A percentile compares a stretch with the other conserved stretches of the same genome.
These are phyloP conservation scores for Hippolais icterina DNA, from an alignment of 2,113 vertebrate genomes.

Conservation along the genomic window DNA sequence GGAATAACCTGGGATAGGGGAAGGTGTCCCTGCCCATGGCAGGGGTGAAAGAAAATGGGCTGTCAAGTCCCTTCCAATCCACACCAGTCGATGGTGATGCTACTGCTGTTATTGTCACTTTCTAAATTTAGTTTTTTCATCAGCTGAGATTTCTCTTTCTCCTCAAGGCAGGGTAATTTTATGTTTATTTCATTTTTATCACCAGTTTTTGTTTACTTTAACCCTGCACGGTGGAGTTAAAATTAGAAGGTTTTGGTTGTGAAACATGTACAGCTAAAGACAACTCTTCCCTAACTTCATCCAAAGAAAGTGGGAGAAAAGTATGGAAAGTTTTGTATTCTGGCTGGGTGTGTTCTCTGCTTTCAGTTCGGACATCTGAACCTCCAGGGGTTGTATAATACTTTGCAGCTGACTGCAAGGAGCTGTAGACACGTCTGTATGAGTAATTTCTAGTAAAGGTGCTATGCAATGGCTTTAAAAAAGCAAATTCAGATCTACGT, in stretches of 20 bases:
- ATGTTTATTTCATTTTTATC: background rate
- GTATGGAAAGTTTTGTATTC: background rate
- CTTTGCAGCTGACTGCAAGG: conserved; percentile 73
- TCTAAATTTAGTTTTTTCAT: background rate
- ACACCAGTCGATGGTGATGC: background rate
- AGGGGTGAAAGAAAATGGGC: background rate
- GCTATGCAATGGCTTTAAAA: conserved; percentile 15
- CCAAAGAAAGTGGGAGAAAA: background rate
- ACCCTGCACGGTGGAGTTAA: background rate
- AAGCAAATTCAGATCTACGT: background rate
- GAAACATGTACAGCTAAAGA: background rate
- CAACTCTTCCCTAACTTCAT: background rate
- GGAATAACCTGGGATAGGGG: background rate
- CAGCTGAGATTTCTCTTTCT: background rate
- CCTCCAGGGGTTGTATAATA: conserved; percentile 70
- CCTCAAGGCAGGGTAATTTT: background rate
- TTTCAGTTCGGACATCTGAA: conserved; percentile 65
- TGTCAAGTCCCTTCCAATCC: background rate
- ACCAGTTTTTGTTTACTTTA: background rate
- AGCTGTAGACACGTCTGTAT: conserved; percentile 47
- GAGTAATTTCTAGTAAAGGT: background rate
- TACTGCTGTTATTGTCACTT: background rate
- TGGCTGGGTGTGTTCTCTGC: background rate
- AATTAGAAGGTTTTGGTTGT: background rate
- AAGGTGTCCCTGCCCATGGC: background rate